A percentile compares a stretch with the other conserved stretches of the same genome.
Evolutionary conservation across 2,797 vertebrate species (phyloP).

Genomic region (Vipera ursinii): DNA sequence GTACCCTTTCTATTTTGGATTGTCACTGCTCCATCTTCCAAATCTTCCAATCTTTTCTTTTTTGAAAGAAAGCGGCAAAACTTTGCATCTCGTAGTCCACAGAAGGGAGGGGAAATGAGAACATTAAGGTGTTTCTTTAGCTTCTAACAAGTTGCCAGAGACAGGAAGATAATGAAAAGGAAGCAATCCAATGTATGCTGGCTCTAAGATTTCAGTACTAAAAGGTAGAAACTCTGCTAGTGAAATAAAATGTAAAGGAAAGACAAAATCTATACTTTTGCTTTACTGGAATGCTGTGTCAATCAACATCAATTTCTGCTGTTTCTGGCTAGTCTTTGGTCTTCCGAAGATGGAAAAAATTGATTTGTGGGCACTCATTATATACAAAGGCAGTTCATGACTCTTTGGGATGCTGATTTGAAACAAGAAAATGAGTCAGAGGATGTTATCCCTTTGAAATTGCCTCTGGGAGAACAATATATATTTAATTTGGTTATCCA

Average conservation of each 20-base stretch:
- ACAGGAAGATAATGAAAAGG: conserved; percentile 16
- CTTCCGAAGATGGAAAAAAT: neutral
- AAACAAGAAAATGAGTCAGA: neutral
- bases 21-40: neutral
- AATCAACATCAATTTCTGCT: conserved; percentile 6
- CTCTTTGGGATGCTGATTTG: neutral
- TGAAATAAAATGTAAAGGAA: conserved; percentile 36
- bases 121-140: conserved; percentile 37
- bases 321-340: neutral
- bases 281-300: neutral
- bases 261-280: conserved; percentile 14
- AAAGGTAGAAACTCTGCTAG: conserved; percentile 17
- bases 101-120: neutral
- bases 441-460: conserved; percentile 4
- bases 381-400: neutral
- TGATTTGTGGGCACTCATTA: neutral
- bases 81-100: neutral
- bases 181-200: conserved; percentile 11
- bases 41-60: conserved; percentile 15
- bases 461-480: neutral
- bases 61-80: neutral
- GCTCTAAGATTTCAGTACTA: conserved; percentile 39
- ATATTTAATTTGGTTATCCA: neutral
- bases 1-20: neutral
- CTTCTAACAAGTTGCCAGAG: conserved; percentile 10